These are phyloP conservation scores for Shinisaurus crocodilurus DNA, from an alignment of 2,113 vertebrate species.

Conservation along the genomic window DNA sequence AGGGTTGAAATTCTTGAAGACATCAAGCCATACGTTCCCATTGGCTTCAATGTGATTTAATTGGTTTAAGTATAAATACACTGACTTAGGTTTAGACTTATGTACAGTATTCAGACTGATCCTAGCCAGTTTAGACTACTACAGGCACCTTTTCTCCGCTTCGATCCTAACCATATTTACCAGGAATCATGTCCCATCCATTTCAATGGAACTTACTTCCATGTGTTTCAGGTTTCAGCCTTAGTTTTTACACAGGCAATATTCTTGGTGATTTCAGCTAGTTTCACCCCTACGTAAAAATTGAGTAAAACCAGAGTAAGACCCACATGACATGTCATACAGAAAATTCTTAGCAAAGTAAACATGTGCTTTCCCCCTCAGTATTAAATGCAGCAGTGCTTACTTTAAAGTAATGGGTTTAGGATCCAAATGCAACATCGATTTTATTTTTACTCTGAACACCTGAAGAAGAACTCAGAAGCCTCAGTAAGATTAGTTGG, in stretches of 20 bases:
- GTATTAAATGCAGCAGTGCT: background rate
- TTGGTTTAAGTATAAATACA: background rate
- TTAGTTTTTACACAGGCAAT: constrained; percentile 34
- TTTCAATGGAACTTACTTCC: background rate
- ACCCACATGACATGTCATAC: constrained; percentile 23
- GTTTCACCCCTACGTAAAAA: background rate
- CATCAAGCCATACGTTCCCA: background rate
- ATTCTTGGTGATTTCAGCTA: constrained; percentile 3
- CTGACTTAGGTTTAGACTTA: background rate
- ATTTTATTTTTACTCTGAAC: background rate
- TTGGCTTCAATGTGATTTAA: background rate
- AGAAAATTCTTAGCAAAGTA: background rate
- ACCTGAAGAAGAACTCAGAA: background rate
- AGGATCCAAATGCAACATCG: background rate
- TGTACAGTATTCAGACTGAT: no score
- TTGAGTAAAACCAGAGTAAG: constrained; percentile 32
- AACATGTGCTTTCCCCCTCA: background rate
- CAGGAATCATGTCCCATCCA: background rate
- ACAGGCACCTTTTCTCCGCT: background rate
- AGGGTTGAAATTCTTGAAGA: background rate
- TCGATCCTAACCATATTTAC: background rate
- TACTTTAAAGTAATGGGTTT: background rate
- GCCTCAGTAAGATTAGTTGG: background rate
- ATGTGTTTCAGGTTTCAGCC: background rate
- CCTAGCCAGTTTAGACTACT: no score